Conservation (phyloP, 2,888 invertebrate genomes). For the Platerodrilus igneus region DNA sequence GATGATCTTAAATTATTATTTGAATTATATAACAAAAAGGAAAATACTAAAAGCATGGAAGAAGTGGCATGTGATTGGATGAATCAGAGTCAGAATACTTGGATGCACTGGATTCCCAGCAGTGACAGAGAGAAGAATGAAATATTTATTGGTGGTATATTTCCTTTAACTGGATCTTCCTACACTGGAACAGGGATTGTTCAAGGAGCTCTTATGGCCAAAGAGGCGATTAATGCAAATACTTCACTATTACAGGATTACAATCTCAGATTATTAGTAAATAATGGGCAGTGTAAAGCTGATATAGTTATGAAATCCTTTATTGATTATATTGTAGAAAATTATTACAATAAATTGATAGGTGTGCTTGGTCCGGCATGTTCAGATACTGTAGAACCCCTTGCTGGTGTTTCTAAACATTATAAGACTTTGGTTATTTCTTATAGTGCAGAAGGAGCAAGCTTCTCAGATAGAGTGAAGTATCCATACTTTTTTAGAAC, state of each 20-base stretch:
- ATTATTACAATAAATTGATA: slow-evolving; percentile 55
- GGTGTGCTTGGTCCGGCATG: slow-evolving; percentile 77
- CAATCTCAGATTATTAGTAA: slow-evolving; percentile 53
- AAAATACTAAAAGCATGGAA: slow-evolving; percentile 31
- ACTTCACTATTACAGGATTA: slow-evolving; percentile 56
- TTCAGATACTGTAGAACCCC: slow-evolving; percentile 74
- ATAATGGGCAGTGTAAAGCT: slow-evolving; percentile 65
- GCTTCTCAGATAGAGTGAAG: slow-evolving; percentile 61
- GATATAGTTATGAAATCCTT: slow-evolving; percentile 72
- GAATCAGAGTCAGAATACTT: slow-evolving; percentile 45
- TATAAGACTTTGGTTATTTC: slow-evolving; percentile 69
- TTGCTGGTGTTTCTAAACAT: slow-evolving; percentile 71
- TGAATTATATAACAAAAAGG: slow-evolving; percentile 37
- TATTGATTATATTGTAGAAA: slow-evolving; percentile 61
- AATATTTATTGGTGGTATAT: slow-evolving; percentile 64
- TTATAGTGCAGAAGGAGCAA: slow-evolving; percentile 73
- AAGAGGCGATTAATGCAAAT: slow-evolving; percentile 59
- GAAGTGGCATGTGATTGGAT: slow-evolving; percentile 68
- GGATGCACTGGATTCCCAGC: slow-evolving; percentile 50
- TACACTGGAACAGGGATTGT: slow-evolving; percentile 59
- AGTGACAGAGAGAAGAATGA: slow-evolving; percentile 44
- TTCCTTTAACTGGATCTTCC: slow-evolving; percentile 59
- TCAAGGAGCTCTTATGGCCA: slow-evolving; percentile 60
- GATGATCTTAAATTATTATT: slow-evolving; percentile 53
- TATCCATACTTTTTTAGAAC: slow-evolving; percentile 79